Base-by-base conservation (phyloP, 1,140 invertebrate species). In the Lordiphosa clarofinis region DNA sequence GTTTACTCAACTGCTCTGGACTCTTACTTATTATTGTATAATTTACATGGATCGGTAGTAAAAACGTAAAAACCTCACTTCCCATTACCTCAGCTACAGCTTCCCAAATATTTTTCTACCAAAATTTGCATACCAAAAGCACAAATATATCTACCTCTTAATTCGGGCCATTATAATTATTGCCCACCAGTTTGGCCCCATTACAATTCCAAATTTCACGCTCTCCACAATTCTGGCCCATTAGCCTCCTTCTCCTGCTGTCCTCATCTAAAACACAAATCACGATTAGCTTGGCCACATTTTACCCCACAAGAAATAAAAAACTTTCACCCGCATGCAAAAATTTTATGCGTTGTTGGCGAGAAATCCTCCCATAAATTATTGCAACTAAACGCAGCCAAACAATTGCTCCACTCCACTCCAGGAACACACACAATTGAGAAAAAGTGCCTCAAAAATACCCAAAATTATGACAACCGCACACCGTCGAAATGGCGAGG, bases 211-310 rank as follows among this genome's bases (percentile, higher is more conserved):
- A 9, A 3, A 19, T 12, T 12, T 50, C 9, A 13, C 4, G 10
- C 9, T 6, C 9, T 10, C 19, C 55, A 10, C 21, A 12, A 19
- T 8, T 1, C 9, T 4, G 8, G 21, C 44, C 36, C 50, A 58
- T 56, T 28, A 28, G 24, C 24, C 24, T 6, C 24, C 36, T 46
- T 11, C 43, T 36, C 15, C 31, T 42, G 39, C 37, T 31, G 24
- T 21, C 24, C 43, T 60, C 49, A 73, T 81, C 81, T 71, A 15
- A 81, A 67, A 71, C 75, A 79, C 70, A 79, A 79, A 79, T 79
- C 75, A 79, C 56, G 74, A 73, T 78, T 78, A 78, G 65, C 54
- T 28, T 36, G 8, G 37, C 44, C 56, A 47, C 69, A 78, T 63
- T 68, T 78, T 12, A 3, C 5, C 1, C n/a, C n/a, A 46, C 40